Conservation (phyloP, 2,797 vertebrate species). For the Sternarchorhynchus goeldii region DNA sequence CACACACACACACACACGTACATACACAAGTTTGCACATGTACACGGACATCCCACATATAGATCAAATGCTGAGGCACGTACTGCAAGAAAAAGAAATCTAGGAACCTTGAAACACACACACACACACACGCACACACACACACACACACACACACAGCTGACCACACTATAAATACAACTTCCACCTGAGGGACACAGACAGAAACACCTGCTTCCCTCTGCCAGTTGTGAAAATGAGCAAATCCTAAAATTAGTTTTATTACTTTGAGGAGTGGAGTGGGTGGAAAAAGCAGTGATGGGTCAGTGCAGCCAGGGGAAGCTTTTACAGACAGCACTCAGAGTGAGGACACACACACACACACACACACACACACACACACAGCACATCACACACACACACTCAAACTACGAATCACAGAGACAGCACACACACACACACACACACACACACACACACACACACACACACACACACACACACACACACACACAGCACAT, state of each 20-base stretch:
- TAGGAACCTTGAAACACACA: too few species aligned
- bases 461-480: not conserved
- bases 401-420: too few species aligned
- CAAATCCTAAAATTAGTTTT: slow-evolving; percentile 33
- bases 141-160: slow-evolving; percentile 24
- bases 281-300: slow-evolving; percentile 32
- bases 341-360: slow-evolving; percentile 10
- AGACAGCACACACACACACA: not conserved
- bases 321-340: not conserved
- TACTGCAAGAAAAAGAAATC: too few species aligned
- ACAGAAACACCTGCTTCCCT: slow-evolving; percentile 53
- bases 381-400: not conserved
- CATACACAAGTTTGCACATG: too few species aligned
- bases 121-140: not conserved
- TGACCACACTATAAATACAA: slow-evolving; percentile 39
- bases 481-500: not conserved
- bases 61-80: too few species aligned
- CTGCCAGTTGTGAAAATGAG: slow-evolving; percentile 24
- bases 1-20: too few species aligned
- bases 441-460: not conserved
- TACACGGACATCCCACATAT: too few species aligned
- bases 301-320: slow-evolving; percentile 30
- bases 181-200: slow-evolving; percentile 49
- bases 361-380: slow-evolving; percentile 9
- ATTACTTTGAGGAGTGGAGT: slow-evolving; percentile 25